Evolutionary conservation across 2,888 invertebrate species (phyloP), one percentile per base, ranked within the genome.

Genomic region (Spilosoma lubricipeda): DNA sequence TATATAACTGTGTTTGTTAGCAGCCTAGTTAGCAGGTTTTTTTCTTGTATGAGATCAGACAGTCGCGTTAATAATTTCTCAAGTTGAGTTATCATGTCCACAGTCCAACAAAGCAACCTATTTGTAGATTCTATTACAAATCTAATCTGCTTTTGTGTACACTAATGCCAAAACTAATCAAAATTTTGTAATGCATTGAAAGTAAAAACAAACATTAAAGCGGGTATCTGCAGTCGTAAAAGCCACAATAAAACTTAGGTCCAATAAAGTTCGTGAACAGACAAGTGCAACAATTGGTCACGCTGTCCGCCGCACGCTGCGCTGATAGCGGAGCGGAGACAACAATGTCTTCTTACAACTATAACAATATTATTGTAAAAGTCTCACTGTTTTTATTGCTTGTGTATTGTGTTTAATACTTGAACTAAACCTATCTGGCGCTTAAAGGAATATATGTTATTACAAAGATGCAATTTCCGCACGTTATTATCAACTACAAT

Each of bases 251-350:
- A 23, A 39, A 66, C 39, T 66, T 3, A 39, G 1, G 23, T 66
- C 23, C 65, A 66, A 66, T n/a, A 66, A 66, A 66, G 23, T 66
- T 66, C 20, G 9, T n/a, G 65, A 5, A 66, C 5, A 39, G 36
- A 66, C 65, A 36, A 66, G 65, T 66, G 33, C 23, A 66, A n/a
- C 39, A 39, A 66, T 66, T 66, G 65, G 39, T 66, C 39, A 66
- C 65, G n/a, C 36, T 9, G 65, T 8, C 5, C 8, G 52, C 52
- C 20, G 65, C 65, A 20, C 36, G 48, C 15, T 48, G 20, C 48
- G 48, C 36, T 66, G 39, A 39, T 39, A 66, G 4, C 65, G 23
- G 65, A 66, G 23, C 13, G 20, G 65, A 65, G 23, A 36, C 65
- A 65, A 65, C 65, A 66, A 66, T 66, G 39, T 36, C 39, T 36